These are phyloP conservation scores for Melanotaenia nigrans DNA, from an alignment of 2,797 vertebrate species.

Conservation along the genomic window DNA sequence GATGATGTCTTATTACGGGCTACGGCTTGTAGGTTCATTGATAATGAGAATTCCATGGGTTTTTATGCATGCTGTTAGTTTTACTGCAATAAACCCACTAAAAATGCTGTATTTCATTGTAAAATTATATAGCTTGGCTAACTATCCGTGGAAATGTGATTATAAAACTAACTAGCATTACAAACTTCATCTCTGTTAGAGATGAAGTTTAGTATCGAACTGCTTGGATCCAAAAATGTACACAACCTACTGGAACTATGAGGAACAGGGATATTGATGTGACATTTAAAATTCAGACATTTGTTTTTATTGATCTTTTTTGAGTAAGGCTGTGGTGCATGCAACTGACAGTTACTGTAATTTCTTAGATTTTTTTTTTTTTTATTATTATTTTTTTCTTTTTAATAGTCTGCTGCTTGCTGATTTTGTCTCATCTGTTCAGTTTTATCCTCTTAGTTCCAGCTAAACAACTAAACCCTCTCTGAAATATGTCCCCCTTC, in stretches of 20 bases:
- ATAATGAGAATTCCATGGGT: neutral
- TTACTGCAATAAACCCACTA: neutral
- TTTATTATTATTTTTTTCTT: constrained; percentile 21
- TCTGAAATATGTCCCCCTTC: constrained; percentile 47
- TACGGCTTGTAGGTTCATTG: neutral
- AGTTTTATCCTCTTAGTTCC: constrained; percentile 51
- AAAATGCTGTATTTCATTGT: neutral
- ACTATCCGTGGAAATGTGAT: neutral
- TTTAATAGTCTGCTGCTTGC: constrained; percentile 46
- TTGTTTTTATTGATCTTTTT: neutral
- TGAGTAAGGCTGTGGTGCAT: constrained; percentile 19
- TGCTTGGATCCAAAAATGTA: constrained; percentile 2
- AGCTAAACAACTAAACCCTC: constrained; percentile 56
- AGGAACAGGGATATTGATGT: neutral
- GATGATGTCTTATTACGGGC: neutral
- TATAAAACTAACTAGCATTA: neutral
- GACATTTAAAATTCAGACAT: no score
- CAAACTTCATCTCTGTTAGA: no score
- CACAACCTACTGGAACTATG: neutral
- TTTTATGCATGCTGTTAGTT: neutral
- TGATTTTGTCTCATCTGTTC: constrained; percentile 47
- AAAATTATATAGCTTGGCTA: neutral
- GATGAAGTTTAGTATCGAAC: constrained; percentile 1
- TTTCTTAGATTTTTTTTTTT: constrained; percentile 1
- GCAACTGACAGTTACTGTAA: constrained; percentile 11